Percentiles rank a stretch among this genome's conserved stretches.
These are phyloP conservation scores for Phalloptychus januarius DNA, from an alignment of 2,797 vertebrate genomes.

Conservation along the genomic window DNA sequence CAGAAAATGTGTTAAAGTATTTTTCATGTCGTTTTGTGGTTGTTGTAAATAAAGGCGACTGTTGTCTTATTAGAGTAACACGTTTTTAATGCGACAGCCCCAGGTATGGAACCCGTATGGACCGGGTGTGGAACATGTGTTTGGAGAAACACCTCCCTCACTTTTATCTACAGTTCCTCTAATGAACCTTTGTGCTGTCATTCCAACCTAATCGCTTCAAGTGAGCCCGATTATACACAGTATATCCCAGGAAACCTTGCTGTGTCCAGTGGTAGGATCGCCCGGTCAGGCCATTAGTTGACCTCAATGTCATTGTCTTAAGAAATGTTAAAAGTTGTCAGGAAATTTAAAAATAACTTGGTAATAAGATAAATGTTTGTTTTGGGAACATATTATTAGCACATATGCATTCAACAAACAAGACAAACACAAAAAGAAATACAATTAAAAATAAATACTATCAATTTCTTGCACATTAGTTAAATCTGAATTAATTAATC, in stretches of 20 bases:
- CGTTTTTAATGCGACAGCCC: slow-evolving; percentile 68
- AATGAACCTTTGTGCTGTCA: slow-evolving; percentile 53
- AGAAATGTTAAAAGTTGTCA: background rate
- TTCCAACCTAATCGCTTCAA: background rate
- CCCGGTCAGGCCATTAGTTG: background rate
- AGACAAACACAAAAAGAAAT: background rate
- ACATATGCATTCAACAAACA: background rate
- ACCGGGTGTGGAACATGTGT: slow-evolving; percentile 71
- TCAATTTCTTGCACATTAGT: background rate
- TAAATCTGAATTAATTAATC: background rate
- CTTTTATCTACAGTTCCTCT: slow-evolving; percentile 66
- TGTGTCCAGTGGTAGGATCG: background rate
- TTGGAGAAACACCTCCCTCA: slow-evolving; percentile 65
- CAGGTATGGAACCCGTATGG: slow-evolving; percentile 73
- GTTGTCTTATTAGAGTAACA: slow-evolving; percentile 79
- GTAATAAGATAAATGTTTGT: background rate
- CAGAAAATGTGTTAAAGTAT: slow-evolving; percentile 82
- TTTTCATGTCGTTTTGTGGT: slow-evolving; percentile 71
- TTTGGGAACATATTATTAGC: background rate
- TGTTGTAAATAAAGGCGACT: slow-evolving; percentile 77
- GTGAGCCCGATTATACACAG: background rate
- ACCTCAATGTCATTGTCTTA: background rate
- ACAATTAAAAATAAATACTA: background rate
- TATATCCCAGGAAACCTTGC: background rate
- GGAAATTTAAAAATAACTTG: background rate